Conservation (phyloP, 2,797 vertebrate species). For the Halcyon leucocephala region DNA sequence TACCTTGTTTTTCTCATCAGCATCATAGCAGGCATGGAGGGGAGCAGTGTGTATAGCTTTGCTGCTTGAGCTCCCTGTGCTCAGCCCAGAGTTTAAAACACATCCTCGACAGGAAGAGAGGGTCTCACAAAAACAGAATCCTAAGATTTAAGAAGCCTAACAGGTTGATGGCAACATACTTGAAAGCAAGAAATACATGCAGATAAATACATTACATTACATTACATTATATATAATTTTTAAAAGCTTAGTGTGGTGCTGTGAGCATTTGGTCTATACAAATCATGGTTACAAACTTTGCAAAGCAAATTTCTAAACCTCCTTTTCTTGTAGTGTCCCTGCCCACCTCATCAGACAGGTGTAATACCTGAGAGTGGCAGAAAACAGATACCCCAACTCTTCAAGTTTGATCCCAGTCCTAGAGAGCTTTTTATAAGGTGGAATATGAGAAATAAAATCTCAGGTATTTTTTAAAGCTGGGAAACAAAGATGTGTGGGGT, state of each 20-base stretch:
- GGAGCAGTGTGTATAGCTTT: not conserved
- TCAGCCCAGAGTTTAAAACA: not conserved
- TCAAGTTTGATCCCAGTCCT: not conserved
- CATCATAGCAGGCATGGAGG: accelerated
- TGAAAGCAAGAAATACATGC: not conserved
- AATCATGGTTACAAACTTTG: not conserved
- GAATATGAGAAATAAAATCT: not conserved
- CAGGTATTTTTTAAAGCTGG: not conserved
- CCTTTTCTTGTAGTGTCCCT: not conserved
- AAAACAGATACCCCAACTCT: not conserved
- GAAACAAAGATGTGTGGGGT: not conserved
- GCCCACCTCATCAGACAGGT: not conserved
- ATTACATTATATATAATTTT: not conserved
- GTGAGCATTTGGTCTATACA: not conserved
- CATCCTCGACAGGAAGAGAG: not conserved
- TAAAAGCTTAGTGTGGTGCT: not conserved
- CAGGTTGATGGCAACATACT: not conserved
- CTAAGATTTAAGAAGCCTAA: not conserved
- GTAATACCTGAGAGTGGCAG: not conserved
- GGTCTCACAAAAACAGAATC: not conserved
- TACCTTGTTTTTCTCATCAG: not conserved
- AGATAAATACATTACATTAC: not conserved
- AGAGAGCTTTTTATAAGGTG: not conserved
- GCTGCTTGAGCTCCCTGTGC: not conserved
- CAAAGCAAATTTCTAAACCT: not conserved